phyloP scores from a whole-genome alignment of 2,888 invertebrate species.

The Epinotia bilunana region DNA sequence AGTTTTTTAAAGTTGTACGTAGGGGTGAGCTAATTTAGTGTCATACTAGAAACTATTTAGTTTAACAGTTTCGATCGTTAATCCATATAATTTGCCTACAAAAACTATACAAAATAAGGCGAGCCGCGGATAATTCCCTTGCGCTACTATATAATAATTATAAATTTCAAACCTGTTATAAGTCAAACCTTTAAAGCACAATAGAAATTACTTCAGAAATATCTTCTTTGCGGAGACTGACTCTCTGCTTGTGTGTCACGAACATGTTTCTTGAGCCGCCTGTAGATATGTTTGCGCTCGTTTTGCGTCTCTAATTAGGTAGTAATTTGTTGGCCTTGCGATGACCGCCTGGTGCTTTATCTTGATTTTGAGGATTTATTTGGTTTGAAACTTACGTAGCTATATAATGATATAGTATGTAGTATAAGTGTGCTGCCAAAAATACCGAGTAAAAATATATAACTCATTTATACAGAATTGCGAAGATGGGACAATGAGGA shows the following conservation, averaged over 20 bases:
- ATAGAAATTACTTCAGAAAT: no score
- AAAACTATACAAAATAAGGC: no score
- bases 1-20: no score
- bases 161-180: no score
- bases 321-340: conserved; percentile 57
- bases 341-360: conserved; percentile 18
- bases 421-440: not conserved
- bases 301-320: conserved; percentile 61
- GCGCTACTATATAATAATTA: no score
- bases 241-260: not conserved
- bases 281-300: conserved; percentile 51
- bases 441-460: not conserved
- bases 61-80: no score
- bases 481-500: not conserved
- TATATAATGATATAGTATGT: not conserved
- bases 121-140: no score
- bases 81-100: no score
- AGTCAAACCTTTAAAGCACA: no score
- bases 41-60: no score
- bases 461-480: not conserved
- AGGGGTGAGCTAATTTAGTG: no score
- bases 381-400: not conserved
- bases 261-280: conserved; percentile 47
- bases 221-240: no score
- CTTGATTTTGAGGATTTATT: conserved; percentile 17